These are phyloP conservation scores for Globicephala melas DNA, from an alignment of 2,113 vertebrate genomes.

Conservation along the genomic window DNA sequence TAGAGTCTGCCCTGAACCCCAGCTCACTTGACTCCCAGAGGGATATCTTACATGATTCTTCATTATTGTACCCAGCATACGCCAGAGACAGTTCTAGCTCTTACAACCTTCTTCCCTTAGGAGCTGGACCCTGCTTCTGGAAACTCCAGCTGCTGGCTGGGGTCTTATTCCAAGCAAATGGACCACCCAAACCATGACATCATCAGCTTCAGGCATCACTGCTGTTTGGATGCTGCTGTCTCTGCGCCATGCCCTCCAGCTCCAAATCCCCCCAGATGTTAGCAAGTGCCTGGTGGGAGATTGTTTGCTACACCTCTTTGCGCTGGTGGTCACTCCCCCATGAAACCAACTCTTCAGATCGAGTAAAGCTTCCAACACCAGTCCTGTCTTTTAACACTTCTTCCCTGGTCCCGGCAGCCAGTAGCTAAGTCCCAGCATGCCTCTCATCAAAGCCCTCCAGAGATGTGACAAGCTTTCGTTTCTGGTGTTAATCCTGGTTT, in stretches of 20 bases:
- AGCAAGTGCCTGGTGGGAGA: slow-evolving; percentile 15
- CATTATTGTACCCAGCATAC: neutral
- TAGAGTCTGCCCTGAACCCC: neutral
- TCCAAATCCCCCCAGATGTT: slow-evolving; percentile 28
- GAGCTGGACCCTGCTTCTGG: slow-evolving; percentile 51
- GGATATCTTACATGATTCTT: neutral
- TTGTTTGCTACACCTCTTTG: neutral
- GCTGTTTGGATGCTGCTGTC: slow-evolving; percentile 15
- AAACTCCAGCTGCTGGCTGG: slow-evolving; percentile 63
- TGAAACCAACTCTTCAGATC: neutral
- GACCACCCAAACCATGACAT: slow-evolving; percentile 74
- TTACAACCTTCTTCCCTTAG: slow-evolving; percentile 23
- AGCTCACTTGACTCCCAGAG: neutral
- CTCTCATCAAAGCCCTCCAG: slow-evolving; percentile 52
- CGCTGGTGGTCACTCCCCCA: neutral
- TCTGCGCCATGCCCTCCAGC: neutral
- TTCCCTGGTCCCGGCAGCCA: neutral
- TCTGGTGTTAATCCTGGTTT: slow-evolving; percentile 66
- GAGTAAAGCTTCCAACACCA: neutral
- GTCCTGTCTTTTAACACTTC: slow-evolving; percentile 6
- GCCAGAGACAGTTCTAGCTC: slow-evolving; percentile 25
- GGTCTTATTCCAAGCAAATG: slow-evolving; percentile 75
- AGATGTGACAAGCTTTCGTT: slow-evolving; percentile 66
- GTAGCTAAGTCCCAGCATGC: slow-evolving; percentile 36
- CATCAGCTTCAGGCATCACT: slow-evolving; percentile 42